These are phyloP conservation scores for Anseranas semipalmata DNA, from an alignment of 2,113 vertebrate genomes.

Conservation along the genomic window DNA sequence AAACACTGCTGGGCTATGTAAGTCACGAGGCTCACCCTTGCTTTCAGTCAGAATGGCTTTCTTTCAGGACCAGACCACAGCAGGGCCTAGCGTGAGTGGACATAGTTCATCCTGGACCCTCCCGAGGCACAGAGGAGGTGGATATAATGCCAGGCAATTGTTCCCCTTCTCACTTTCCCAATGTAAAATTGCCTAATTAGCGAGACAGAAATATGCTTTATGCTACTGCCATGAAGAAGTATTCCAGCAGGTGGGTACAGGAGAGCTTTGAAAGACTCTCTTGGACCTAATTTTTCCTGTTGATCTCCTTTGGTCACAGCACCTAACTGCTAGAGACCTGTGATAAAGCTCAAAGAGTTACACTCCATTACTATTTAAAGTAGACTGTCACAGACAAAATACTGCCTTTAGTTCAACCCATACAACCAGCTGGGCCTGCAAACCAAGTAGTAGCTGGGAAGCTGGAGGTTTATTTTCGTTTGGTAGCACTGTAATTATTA, in stretches of 20 bases:
- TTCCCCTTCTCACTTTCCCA: neutral
- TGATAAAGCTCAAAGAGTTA: neutral
- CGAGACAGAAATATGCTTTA: neutral
- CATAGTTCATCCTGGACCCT: neutral
- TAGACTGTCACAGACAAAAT: accelerated
- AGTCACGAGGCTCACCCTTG: neutral
- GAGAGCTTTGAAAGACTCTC: neutral
- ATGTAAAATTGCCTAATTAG: neutral
- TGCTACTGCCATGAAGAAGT: neutral
- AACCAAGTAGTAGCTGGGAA: neutral
- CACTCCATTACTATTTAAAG: neutral
- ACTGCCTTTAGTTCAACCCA: neutral
- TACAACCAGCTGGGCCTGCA: neutral
- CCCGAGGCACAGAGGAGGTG: neutral
- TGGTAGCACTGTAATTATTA: neutral
- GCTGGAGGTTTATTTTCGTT: neutral
- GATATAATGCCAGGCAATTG: neutral
- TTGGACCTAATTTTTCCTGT: neutral
- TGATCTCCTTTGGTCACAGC: neutral
- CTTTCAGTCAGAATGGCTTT: neutral
- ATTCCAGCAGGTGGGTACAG: neutral
- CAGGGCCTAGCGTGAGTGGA: neutral
- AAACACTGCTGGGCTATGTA: neutral
- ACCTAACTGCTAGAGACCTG: neutral
- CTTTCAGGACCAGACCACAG: neutral